Percentiles rank a stretch among this genome's conserved stretches.
These are phyloP conservation scores for Lasius fuliginosus DNA, from an alignment of 2,888 invertebrate genomes.

Conservation along the genomic window DNA sequence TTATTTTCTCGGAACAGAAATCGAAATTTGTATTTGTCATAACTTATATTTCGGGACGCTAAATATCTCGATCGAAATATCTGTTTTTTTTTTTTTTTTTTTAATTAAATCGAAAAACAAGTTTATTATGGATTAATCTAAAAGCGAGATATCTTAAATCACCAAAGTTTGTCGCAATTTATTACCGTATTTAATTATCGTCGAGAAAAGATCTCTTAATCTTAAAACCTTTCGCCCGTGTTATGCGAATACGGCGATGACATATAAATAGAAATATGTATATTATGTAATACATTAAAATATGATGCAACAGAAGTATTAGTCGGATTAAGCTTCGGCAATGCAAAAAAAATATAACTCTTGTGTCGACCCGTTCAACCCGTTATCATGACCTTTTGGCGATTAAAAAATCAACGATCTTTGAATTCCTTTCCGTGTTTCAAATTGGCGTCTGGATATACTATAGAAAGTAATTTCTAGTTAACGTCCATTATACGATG, in stretches of 20 bases:
- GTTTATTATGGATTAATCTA: background rate
- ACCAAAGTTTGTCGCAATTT: slow-evolving; percentile 2
- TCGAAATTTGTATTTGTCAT: background rate
- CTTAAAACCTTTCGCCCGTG: no score
- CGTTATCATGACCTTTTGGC: background rate
- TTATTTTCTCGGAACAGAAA: background rate
- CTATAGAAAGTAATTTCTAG: background rate
- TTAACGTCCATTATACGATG: background rate
- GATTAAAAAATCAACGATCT: background rate
- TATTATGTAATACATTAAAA: background rate
- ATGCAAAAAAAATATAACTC: background rate
- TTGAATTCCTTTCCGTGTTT: background rate
- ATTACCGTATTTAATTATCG: slow-evolving; percentile 19
- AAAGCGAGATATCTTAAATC: background rate
- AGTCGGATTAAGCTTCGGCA: background rate
- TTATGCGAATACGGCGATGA: background rate
- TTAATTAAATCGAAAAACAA: background rate
- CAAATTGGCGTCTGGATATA: background rate
- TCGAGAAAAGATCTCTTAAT: background rate
- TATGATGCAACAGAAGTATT: background rate
- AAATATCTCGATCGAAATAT: no score
- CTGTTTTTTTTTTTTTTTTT: no score
- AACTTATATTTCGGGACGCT: background rate
- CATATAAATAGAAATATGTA: background rate
- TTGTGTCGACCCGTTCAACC: background rate